A percentile compares a stretch with the other conserved stretches of the same genome.
These are phyloP conservation scores for Gonatopus flavifemur DNA, from an alignment of 1,140 invertebrate genomes.

Conservation along the genomic window DNA sequence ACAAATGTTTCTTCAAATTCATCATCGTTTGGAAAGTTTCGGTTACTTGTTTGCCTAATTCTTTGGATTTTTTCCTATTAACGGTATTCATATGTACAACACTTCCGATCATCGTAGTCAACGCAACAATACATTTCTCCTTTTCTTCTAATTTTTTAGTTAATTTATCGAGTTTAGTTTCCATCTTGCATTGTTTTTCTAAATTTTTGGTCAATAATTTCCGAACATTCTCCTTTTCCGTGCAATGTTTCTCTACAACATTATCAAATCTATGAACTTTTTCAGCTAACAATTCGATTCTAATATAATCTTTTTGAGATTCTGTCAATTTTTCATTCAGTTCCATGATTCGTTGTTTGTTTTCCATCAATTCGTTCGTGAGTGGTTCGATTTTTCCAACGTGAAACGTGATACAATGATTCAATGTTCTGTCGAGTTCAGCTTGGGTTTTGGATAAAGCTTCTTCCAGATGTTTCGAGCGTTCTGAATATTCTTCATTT, in stretches of 20 bases:
- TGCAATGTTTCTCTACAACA: slow-evolving; percentile 19
- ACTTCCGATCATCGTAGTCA: slow-evolving; percentile 27
- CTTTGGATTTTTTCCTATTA: slow-evolving; percentile 27
- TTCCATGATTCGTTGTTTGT: slow-evolving; percentile 21
- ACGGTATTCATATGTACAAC: slow-evolving; percentile 23
- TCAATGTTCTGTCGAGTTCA: slow-evolving; percentile 23
- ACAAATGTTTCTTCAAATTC: slow-evolving; percentile 26
- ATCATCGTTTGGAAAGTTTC: slow-evolving; percentile 26
- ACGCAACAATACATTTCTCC: slow-evolving; percentile 29
- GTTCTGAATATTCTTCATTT: slow-evolving; percentile 19
- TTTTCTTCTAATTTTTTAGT: slow-evolving; percentile 22
- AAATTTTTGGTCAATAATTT: slow-evolving; percentile 20
- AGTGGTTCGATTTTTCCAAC: slow-evolving; percentile 31
- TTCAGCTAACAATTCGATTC: slow-evolving; percentile 21
- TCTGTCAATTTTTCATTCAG: slow-evolving; percentile 23
- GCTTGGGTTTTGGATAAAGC: slow-evolving; percentile 25
- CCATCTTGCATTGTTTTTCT: slow-evolving; percentile 27
- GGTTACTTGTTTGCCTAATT: slow-evolving; percentile 29
- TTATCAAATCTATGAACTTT: slow-evolving; percentile 32
- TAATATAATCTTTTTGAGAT: slow-evolving; percentile 18
- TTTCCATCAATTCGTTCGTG: slow-evolving; percentile 25
- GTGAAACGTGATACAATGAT: slow-evolving; percentile 26
- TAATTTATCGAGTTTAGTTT: slow-evolving; percentile 31
- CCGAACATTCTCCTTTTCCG: slow-evolving; percentile 26
- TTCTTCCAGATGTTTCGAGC: slow-evolving; percentile 24